Evolutionary conservation across 2,113 vertebrate genomes (phyloP).

Genomic region (Bubo scandiacus): DNA sequence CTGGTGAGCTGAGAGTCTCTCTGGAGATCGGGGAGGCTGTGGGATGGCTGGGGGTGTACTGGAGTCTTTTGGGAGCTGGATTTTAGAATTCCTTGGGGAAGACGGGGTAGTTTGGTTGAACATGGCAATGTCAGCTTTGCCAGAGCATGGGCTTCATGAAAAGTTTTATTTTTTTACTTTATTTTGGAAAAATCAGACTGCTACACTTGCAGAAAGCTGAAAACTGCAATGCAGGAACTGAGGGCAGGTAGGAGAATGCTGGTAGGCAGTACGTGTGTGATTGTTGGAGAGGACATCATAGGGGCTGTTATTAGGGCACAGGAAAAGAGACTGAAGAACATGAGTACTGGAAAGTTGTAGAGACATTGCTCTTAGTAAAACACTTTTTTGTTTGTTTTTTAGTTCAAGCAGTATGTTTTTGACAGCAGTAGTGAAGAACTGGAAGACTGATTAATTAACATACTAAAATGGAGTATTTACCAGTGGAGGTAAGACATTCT

Average conservation of each 20-base stretch:
- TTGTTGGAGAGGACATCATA: neutral
- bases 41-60: neutral
- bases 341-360: neutral
- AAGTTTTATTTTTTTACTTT: neutral
- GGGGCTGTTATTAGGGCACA: neutral
- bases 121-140: neutral
- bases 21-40: neutral
- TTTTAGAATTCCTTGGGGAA: neutral
- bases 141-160: neutral
- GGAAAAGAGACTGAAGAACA: neutral
- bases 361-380: neutral
- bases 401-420: constrained; percentile 74
- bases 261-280: neutral
- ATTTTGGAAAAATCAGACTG: neutral
- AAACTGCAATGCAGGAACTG: neutral
- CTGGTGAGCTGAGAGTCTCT: neutral
- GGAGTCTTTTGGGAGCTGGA: neutral
- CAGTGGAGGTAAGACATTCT: constrained; percentile 74
- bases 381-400: constrained; percentile 46
- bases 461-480: constrained; percentile 74
- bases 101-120: neutral
- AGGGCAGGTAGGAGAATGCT: neutral
- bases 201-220: neutral
- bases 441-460: constrained; percentile 67
- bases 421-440: constrained; percentile 64